These are phyloP conservation scores for Tetrapedia diversipes DNA, from an alignment of 2,888 invertebrate species.

Conservation along the genomic window DNA sequence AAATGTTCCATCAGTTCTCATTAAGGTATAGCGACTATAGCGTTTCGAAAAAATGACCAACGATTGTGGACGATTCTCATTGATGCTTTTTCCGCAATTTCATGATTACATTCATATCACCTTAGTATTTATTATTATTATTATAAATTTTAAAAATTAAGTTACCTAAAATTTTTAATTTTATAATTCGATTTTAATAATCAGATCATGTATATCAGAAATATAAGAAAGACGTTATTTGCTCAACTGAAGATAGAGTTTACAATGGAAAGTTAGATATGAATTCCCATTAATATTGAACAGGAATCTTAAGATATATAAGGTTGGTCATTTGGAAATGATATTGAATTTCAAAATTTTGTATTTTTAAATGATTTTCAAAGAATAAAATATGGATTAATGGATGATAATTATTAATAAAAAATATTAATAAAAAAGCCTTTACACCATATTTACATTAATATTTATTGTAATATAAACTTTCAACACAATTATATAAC, in stretches of 20 bases:
- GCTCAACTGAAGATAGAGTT: background rate
- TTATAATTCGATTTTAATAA: background rate
- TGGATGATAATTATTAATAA: background rate
- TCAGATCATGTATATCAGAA: background rate
- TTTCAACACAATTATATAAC: background rate
- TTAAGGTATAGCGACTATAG: background rate
- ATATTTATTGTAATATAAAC: background rate
- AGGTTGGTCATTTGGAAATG: background rate
- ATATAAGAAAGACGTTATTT: background rate
- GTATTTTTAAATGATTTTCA: background rate
- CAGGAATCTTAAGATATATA: conserved; percentile 9
- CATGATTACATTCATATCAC: background rate
- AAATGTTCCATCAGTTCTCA: conserved; percentile 8
- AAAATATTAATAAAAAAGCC: background rate
- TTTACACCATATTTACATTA: background rate
- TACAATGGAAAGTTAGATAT: background rate
- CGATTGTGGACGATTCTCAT: background rate
- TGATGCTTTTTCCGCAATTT: background rate
- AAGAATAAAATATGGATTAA: background rate
- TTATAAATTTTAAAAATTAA: background rate
- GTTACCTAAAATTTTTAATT: background rate
- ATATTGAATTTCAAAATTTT: conserved; percentile 10
- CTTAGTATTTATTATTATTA: background rate
- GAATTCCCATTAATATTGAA: conserved; percentile 10
- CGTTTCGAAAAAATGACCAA: background rate